Evolutionary conservation across 2,113 vertebrate species (phyloP).

Genomic region (Macaca nemestrina): DNA sequence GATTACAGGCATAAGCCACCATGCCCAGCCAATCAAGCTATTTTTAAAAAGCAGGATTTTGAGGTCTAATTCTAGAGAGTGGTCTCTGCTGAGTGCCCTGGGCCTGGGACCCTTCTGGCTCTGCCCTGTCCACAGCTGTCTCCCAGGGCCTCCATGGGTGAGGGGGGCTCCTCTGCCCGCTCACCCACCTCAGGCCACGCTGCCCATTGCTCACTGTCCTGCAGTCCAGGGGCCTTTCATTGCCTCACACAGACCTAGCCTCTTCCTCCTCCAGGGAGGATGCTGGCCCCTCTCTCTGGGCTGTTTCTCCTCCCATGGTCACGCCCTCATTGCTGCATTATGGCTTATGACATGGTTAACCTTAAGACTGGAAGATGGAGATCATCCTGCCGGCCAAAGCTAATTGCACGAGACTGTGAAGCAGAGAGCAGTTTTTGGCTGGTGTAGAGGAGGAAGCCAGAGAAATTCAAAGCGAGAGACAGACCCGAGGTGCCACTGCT

Average conservation of each 20-base stretch:
- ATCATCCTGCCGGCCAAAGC: rapidly evolving
- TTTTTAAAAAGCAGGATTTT: not conserved
- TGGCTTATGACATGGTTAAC: not conserved
- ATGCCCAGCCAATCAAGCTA: too few species aligned
- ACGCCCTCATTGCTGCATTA: too few species aligned
- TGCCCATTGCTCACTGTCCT: not conserved
- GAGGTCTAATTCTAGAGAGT: not conserved
- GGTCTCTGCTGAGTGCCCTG: not conserved
- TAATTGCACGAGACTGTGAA: not conserved
- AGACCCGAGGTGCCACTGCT: rapidly evolving
- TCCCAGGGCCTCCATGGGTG: rapidly evolving
- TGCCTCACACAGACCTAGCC: not conserved
- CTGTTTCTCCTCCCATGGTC: too few species aligned
- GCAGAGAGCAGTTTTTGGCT: not conserved
- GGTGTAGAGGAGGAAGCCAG: not conserved
- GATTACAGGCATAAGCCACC: too few species aligned
- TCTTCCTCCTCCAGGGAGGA: not conserved
- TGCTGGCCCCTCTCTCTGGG: too few species aligned
- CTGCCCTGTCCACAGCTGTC: not conserved
- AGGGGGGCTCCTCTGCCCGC: too few species aligned
- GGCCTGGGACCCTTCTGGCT: not conserved
- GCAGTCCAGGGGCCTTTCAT: rapidly evolving
- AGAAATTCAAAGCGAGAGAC: rapidly evolving
- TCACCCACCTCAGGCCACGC: not conserved
- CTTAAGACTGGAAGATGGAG: not conserved